Base-by-base conservation (phyloP, 1,140 invertebrate species). In the Pemphigus obesinymphae region DNA sequence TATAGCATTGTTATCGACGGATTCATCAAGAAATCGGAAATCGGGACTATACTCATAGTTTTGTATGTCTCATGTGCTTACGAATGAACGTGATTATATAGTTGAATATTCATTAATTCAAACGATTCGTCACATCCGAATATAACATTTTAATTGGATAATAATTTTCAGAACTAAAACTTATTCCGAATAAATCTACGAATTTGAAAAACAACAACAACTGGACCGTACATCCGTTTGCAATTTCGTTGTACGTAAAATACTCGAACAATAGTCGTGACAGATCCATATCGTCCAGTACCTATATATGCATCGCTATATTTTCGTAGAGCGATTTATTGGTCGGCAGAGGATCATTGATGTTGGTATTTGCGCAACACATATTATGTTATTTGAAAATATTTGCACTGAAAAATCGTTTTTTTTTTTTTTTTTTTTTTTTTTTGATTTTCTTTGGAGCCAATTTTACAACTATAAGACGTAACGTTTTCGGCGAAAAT, bases 401-500 rank as follows among this genome's bases (percentile, higher is more conserved):
- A 70, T 15, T 40, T 70, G 40, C 23, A n/a, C n/a, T 6, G n/a
- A 43, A 70, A 20, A 43, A 45, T 43, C 23, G 11, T 26, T 26
- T 43, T 70, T 70, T 75, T 53, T 17, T n/a, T n/a, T n/a, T n/a
- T n/a, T n/a, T n/a, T n/a, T n/a, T n/a, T n/a, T n/a, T n/a, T n/a
- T n/a, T n/a, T n/a, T n/a, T n/a, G n/a, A n/a, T n/a, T n/a, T n/a
- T n/a, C n/a, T n/a, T n/a, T n/a, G n/a, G n/a, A 58, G 10, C 53
- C 15, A 23, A 26, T 23, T n/a, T 23, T 55, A 23, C 13, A 23
- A 26, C 10, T 26, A 23, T 26, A 43, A 73, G 70, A 45, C 26
- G 70, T 48, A 43, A 31, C 10, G 10, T 78, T 78, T 78, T 40
- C 75, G 75, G 29, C 75, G 75, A 61, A 78, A 20, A 58, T 40